Percentiles rank a stretch among this genome's conserved stretches.
phyloP scores from a whole-genome alignment of 2,797 vertebrate species.

The Gymnothorax reevesii region DNA sequence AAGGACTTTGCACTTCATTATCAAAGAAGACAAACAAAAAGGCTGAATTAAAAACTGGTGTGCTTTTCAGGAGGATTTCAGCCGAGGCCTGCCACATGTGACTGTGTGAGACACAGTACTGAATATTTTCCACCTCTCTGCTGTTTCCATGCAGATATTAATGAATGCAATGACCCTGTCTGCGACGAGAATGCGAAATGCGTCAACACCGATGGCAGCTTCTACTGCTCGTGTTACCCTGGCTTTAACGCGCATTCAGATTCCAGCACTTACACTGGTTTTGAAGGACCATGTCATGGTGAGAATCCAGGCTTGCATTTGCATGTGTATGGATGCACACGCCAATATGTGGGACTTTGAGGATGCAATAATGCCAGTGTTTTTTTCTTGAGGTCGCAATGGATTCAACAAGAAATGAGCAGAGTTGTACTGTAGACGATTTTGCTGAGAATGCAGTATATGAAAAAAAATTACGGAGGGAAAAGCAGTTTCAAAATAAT shows the following conservation, averaged over 20 bases:
- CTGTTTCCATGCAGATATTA: slow-evolving; percentile 17
- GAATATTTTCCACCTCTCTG: neutral
- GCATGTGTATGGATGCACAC: neutral
- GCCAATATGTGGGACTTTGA: neutral
- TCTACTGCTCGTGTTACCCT: slow-evolving; percentile 17
- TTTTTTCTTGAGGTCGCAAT: neutral
- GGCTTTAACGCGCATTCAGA: slow-evolving; percentile 9
- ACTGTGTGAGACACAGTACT: neutral
- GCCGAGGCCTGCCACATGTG: neutral
- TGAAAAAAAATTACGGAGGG: no score
- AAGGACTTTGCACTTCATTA: no score
- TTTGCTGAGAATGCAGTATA: no score
- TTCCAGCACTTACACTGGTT: neutral
- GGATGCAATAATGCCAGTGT: neutral
- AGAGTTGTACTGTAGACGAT: no score
- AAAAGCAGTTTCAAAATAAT: neutral
- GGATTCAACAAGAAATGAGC: neutral
- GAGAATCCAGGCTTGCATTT: neutral
- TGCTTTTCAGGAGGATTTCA: no score
- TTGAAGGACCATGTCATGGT: neutral
- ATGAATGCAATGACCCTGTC: slow-evolving; percentile 11
- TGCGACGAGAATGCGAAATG: slow-evolving; percentile 8
- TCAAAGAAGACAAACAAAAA: no score
- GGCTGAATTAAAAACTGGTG: no score
- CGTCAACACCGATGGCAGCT: slow-evolving; percentile 15